These are phyloP conservation scores for Cinclus mexicanus DNA, from an alignment of 2,113 vertebrate species.

Conservation along the genomic window DNA sequence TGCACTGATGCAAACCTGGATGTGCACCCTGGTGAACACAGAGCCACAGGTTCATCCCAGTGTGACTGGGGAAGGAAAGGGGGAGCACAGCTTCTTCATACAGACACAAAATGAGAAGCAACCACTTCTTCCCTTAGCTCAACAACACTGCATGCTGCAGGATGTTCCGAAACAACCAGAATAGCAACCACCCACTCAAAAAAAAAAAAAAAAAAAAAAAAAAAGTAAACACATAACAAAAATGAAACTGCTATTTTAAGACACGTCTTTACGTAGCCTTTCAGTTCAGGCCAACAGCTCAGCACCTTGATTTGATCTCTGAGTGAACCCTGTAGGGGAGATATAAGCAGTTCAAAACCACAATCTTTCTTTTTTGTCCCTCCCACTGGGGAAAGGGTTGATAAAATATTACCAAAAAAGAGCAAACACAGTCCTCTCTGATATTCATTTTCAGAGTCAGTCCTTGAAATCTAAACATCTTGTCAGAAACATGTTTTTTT, in stretches of 20 bases:
- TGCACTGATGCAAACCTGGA: background rate
- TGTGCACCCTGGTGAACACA: background rate
- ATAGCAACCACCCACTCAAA: slow-evolving; percentile 30
- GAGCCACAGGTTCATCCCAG: background rate
- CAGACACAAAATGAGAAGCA: background rate
- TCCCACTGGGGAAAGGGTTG: background rate
- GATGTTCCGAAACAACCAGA: background rate
- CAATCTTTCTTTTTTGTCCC: background rate
- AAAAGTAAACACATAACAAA: background rate
- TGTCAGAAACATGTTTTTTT: slow-evolving; percentile 43
- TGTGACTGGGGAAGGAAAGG: background rate
- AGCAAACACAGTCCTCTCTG: background rate
- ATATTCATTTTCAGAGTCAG: background rate
- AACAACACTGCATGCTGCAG: background rate
- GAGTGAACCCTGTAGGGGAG: background rate
- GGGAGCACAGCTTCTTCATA: background rate
- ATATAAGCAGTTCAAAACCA: background rate
- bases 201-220: background rate
- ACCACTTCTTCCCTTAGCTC: background rate
- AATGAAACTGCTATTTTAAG: slow-evolving; percentile 28
- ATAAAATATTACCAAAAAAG: slow-evolving; percentile 17
- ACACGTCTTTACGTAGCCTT: background rate
- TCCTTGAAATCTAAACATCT: slow-evolving; percentile 28
- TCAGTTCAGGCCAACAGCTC: background rate
- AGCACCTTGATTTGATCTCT: background rate